Evolutionary conservation across 2,888 invertebrate genomes (phyloP).

Genomic region (Apoderus coryli): DNA sequence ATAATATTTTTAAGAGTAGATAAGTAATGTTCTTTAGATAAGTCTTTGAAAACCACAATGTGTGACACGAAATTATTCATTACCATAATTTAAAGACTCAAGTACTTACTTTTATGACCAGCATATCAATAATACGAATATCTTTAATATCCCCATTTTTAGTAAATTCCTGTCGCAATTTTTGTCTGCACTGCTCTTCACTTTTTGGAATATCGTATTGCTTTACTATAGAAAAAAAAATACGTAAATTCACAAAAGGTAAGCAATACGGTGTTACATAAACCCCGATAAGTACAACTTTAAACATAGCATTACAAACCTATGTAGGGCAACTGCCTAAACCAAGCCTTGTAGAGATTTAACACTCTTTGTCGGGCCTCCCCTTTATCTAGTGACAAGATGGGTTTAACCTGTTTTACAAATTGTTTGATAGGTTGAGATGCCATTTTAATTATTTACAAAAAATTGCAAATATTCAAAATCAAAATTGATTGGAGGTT

Average conservation of each 20-base stretch:
- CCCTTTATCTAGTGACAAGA: slow-evolving; percentile 59
- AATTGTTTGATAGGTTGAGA: slow-evolving; percentile 36
- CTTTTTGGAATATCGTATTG: slow-evolving; percentile 72
- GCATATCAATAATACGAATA: slow-evolving; percentile 78
- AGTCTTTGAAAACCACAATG: slow-evolving; percentile 1
- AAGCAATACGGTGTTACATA: slow-evolving; percentile 1
- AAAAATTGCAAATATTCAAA: too few species aligned
- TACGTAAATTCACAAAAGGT: background rate
- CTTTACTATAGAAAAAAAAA: slow-evolving; percentile 42
- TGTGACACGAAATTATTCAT: background rate
- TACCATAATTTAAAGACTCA: too few species aligned
- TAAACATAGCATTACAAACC: slow-evolving; percentile 58
- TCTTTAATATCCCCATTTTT: slow-evolving; percentile 65
- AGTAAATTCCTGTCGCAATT: slow-evolving; percentile 64
- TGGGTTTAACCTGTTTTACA: slow-evolving; percentile 63
- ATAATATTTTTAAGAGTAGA: too few species aligned
- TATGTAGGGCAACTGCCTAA: slow-evolving; percentile 77
- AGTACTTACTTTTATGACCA: slow-evolving; percentile 79
- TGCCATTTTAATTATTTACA: too few species aligned
- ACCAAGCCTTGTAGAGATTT: slow-evolving; percentile 88
- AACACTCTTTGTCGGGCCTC: slow-evolving; percentile 76
- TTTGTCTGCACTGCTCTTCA: slow-evolving; percentile 50
- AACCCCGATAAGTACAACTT: slow-evolving; percentile 5
- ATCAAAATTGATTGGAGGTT: too few species aligned
- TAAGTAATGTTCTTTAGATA: too few species aligned